Percentiles rank a stretch among this genome's conserved stretches.
phyloP scores from a whole-genome alignment of 2,113 vertebrate genomes.

The Xerus inauris region DNA sequence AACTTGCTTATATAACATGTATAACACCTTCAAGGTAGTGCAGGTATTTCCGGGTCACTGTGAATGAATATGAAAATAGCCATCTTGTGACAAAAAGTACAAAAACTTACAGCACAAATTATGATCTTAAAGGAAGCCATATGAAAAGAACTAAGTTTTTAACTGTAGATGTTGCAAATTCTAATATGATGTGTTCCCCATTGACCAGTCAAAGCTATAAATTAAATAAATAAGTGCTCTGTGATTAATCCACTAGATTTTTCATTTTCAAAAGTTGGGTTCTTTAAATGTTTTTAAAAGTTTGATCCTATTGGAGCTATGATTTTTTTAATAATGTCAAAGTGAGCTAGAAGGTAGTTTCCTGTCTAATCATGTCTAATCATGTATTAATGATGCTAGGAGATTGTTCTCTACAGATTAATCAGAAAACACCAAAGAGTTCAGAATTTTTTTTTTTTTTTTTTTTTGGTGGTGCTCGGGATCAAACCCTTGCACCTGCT shows the following conservation, averaged over 20 bases:
- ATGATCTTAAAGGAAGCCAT: background rate
- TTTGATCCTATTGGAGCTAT: background rate
- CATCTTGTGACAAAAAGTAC: background rate
- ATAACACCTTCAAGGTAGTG: background rate
- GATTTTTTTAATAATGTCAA: constrained; percentile 1
- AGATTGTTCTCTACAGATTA: background rate
- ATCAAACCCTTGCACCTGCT: too few species aligned
- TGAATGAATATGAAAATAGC: constrained; percentile 41
- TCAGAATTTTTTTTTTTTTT: background rate
- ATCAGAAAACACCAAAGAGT: constrained; percentile 18
- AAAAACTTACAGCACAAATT: background rate
- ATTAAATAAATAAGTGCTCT: background rate
- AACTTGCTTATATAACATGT: constrained; percentile 41
- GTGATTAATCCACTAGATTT: background rate
- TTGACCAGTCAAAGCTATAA: background rate
- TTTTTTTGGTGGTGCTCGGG: background rate
- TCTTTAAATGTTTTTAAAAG: constrained; percentile 49
- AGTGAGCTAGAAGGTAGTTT: background rate
- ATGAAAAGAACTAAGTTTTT: constrained; percentile 15
- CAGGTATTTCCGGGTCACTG: background rate
- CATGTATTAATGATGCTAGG: constrained; percentile 7
- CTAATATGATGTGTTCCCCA: background rate
- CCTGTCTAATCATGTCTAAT: background rate
- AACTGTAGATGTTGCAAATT: background rate
- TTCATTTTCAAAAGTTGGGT: constrained; percentile 11